Evolutionary conservation across 2,113 vertebrate species (phyloP).

Genomic region (Tinamus guttatus): DNA sequence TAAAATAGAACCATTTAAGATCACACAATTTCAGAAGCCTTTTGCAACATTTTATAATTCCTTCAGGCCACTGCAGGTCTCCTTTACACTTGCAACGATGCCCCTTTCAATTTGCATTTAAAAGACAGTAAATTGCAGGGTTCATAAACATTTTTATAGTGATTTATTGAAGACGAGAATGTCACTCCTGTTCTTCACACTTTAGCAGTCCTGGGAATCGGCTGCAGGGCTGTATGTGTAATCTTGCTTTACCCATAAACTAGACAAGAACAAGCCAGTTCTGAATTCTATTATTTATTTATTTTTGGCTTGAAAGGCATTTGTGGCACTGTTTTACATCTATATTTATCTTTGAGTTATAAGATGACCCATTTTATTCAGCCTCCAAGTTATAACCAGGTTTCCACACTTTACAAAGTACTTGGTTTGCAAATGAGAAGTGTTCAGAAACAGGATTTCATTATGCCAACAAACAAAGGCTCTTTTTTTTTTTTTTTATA

Average conservation of each 20-base stretch:
- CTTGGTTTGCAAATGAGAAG: constrained; percentile 64
- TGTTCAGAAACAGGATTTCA: constrained; percentile 55
- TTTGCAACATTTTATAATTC: constrained; percentile 65
- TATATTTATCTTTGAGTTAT: constrained; percentile 66
- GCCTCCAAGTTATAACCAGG: constrained; percentile 67
- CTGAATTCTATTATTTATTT: constrained; percentile 58
- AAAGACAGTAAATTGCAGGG: constrained; percentile 85
- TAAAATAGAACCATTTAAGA: constrained; percentile 70
- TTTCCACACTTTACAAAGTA: constrained; percentile 71
- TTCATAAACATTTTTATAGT: constrained; percentile 87
- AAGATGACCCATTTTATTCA: constrained; percentile 76
- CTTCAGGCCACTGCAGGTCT: constrained; percentile 75
- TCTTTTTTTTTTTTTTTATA: constrained; percentile 43
- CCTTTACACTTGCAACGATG: constrained; percentile 75
- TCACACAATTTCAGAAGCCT: constrained; percentile 65
- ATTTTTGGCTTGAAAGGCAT: constrained; percentile 57
- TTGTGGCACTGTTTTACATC: constrained; percentile 55
- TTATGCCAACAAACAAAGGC: constrained; percentile 60
- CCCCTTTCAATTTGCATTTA: constrained; percentile 85
- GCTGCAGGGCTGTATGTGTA: constrained; percentile 65
- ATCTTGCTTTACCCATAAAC: constrained; percentile 75
- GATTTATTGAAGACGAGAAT: constrained; percentile 83
- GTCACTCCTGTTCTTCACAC: constrained; percentile 83
- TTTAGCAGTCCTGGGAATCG: constrained; percentile 81
- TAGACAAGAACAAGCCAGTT: constrained; percentile 65